These are phyloP conservation scores for Piscicola geometra DNA, from an alignment of 2,888 invertebrate genomes.

Conservation along the genomic window DNA sequence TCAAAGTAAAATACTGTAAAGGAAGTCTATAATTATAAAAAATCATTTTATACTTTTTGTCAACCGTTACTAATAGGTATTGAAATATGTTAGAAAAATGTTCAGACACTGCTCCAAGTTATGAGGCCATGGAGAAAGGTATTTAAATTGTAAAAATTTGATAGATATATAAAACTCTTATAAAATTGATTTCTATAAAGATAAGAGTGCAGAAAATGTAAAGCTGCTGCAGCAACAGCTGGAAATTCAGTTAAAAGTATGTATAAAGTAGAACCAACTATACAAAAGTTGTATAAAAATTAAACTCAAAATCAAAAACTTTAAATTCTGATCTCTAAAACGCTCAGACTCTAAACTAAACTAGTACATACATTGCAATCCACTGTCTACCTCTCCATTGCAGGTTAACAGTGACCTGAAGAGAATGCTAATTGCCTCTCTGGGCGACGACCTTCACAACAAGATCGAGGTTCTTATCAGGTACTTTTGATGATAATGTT, in stretches of 20 bases:
- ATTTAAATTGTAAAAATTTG: neutral
- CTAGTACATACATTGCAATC: no score
- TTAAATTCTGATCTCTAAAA: no score
- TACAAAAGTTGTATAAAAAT: no score
- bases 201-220: neutral
- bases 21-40: no score
- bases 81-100: neutral
- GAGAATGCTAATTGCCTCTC: conserved; percentile 84
- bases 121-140: neutral
- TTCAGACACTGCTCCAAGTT: neutral
- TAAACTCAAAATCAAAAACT: no score
- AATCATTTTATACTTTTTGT: no score
- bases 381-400: no score
- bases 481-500: conserved; percentile 44
- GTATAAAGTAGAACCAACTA: no score
- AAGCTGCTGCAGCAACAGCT: neutral
- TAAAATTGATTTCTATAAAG: neutral
- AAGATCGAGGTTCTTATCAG: conserved; percentile 84
- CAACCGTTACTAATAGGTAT: no score
- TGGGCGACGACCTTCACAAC: conserved; percentile 86
- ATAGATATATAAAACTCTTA: neutral
- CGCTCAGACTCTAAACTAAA: no score
- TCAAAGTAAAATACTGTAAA: no score
- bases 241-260: neutral
- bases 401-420: conserved; percentile 89